phyloP scores from a whole-genome alignment of 2,113 vertebrate genomes.

The Caranx melampygus region DNA sequence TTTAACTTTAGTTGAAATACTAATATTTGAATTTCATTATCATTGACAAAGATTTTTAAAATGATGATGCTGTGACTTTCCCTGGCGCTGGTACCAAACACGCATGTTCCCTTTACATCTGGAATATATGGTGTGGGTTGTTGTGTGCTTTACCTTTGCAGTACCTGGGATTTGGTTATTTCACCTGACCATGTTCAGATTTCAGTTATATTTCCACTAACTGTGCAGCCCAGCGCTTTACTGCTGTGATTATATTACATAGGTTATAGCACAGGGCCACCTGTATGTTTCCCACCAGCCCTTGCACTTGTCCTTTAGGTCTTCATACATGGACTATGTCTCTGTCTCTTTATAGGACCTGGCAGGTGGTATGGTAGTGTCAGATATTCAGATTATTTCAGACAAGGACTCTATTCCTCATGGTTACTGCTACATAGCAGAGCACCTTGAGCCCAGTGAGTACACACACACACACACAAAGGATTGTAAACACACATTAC shows the following conservation, averaged over 20 bases:
- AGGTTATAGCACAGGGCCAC: not conserved
- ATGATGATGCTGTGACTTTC: too few species aligned
- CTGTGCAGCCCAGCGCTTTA: not conserved
- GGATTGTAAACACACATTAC: not conserved
- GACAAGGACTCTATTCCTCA: constrained; percentile 87
- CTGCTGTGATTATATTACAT: not conserved
- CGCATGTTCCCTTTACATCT: too few species aligned
- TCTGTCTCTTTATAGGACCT: constrained; percentile 74
- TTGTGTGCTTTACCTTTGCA: too few species aligned
- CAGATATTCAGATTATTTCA: constrained; percentile 86
- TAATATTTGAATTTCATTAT: too few species aligned
- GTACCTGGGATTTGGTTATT: too few species aligned
- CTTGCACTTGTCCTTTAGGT: not conserved
- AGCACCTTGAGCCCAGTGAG: constrained; percentile 90
- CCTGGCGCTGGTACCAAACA: too few species aligned
- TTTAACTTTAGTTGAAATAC: too few species aligned
- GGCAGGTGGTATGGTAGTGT: constrained; percentile 82
- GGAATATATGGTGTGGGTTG: too few species aligned
- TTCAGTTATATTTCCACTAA: too few species aligned
- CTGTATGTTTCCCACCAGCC: not conserved
- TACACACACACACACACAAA: not conserved
- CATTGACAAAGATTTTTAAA: too few species aligned
- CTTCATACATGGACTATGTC: not conserved
- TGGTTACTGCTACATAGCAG: constrained; percentile 85
- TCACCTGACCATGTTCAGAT: too few species aligned